Percentiles rank a stretch among this genome's conserved stretches.
Conservation (phyloP, 2,797 vertebrate genomes). For the Sternarchorhynchus goeldii region DNA sequence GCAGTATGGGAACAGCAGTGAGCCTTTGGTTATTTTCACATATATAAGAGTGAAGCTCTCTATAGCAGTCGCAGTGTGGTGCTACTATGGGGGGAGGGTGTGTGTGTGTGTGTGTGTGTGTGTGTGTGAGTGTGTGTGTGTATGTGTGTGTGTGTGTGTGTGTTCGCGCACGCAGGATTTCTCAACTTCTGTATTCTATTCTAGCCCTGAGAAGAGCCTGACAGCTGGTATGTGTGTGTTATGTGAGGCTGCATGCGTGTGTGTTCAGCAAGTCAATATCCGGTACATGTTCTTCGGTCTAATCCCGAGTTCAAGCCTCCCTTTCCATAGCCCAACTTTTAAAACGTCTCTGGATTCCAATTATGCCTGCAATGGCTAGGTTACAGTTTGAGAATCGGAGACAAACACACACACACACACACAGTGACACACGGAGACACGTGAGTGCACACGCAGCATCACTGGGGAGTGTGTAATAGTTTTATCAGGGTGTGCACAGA, state of each 20-base stretch:
- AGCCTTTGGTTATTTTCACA: slow-evolving; percentile 49
- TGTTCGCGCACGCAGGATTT: slow-evolving; percentile 7
- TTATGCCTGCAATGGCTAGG: slow-evolving; percentile 49
- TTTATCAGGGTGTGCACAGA: slow-evolving; percentile 74
- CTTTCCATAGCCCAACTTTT: slow-evolving; percentile 48
- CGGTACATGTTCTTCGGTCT: slow-evolving; percentile 19
- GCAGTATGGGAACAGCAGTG: slow-evolving; percentile 39
- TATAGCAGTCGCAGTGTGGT: slow-evolving; percentile 1
- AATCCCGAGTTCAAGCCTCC: slow-evolving; percentile 43
- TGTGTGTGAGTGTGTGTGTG: not conserved
- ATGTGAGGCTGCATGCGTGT: slow-evolving; percentile 4
- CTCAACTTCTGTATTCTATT: slow-evolving; percentile 27
- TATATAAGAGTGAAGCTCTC: slow-evolving; percentile 13
- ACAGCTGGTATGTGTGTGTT: slow-evolving; percentile 36
- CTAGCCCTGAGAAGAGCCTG: slow-evolving; percentile 24
- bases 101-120: slow-evolving; percentile 7
- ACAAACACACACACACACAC: slow-evolving; percentile 41
- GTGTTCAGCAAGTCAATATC: slow-evolving; percentile 7
- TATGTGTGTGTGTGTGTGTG: not conserved
- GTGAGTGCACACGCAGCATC: slow-evolving; percentile 44
- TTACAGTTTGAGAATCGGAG: slow-evolving; percentile 49
- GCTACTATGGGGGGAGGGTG: not conserved
- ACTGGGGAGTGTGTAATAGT: slow-evolving; percentile 70
- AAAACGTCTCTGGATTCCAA: slow-evolving; percentile 46
- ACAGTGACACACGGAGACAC: not conserved